Evolutionary conservation across 2,113 vertebrate species (phyloP).

Genomic region (Phylloscopus trochiloides): DNA sequence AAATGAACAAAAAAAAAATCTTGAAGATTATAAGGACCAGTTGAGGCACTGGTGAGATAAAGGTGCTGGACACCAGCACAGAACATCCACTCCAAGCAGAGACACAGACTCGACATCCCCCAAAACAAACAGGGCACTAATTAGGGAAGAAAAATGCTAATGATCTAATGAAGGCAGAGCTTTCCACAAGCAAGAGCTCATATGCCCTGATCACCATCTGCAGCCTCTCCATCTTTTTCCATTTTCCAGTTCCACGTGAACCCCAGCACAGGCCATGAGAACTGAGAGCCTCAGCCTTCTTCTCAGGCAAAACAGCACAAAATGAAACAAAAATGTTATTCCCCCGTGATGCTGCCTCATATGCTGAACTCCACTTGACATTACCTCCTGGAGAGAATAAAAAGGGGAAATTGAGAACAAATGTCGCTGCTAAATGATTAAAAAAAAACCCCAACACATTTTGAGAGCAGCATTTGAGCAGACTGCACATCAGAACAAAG

Average conservation of each 20-base stretch:
- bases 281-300: not conserved
- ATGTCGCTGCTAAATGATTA: not conserved
- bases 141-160: not conserved
- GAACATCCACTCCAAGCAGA: not conserved
- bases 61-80: not conserved
- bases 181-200: not conserved
- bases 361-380: not conserved
- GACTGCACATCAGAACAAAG: not conserved
- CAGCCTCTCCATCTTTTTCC: not conserved
- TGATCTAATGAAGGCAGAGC: not conserved
- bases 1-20: not conserved
- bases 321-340: not conserved
- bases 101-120: not conserved
- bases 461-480: not conserved
- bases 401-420: conserved; percentile 3
- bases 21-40: rapidly evolving
- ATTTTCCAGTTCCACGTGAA: not conserved
- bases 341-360: not conserved
- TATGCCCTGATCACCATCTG: not conserved
- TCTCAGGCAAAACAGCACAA: not conserved
- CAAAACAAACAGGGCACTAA: not conserved
- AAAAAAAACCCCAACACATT: not conserved
- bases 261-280: not conserved
- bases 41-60: not conserved
- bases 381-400: not conserved